Base-by-base conservation (phyloP, 1,140 invertebrate species). In the Drosophila tropicalis region DNA sequence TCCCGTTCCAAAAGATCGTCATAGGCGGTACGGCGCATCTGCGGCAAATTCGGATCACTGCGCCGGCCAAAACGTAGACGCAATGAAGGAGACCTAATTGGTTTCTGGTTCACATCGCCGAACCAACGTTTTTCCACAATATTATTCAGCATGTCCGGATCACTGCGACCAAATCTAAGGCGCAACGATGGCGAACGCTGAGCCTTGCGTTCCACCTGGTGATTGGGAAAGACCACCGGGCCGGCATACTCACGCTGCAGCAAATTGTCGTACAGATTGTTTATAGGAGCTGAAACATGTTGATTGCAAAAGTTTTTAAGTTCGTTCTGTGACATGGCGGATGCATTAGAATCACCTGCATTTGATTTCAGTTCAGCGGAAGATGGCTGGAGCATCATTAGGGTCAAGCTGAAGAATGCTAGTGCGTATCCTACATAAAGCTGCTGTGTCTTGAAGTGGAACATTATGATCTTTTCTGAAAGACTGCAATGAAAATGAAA, bases 141-240 rank as follows among this genome's bases (percentile, higher is more conserved):
- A 17, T 73, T 82, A 39, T 73, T 77, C 39, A 81, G 56, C 75
- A 87, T 84, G 17, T 91, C 79, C 1, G 95, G 95, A 91, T 96
- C 95, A n/a, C 94, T 94, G 54, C 95, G 93, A 54, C 95, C 95
- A 81, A 96, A 96, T 40, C 95, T 93, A 5, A 96, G 93, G 22
- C 95, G 93, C 17, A 95, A 85, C 0, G 95, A 95, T 0, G 95
- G 95, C 6, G 95, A 95, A 22, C 95, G 93, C 67, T 95, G 94
- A 5, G 95, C 95, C 92, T 96, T 96, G 76, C 95, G 94, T 25
- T 95, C 95, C 25, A 96, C 93, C 70, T 95, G 94, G 90, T 96
- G 95, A 9, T 93, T 90, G 34, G 90, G 90, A 67, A 92, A 92
- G 17, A 89, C 78, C 15, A 92, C 70, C 2, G 91, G 91, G 0